A percentile compares a stretch with the other conserved stretches of the same genome.
phyloP scores from a whole-genome alignment of 1,140 invertebrate species.

The Sweltsa coloradensis region DNA sequence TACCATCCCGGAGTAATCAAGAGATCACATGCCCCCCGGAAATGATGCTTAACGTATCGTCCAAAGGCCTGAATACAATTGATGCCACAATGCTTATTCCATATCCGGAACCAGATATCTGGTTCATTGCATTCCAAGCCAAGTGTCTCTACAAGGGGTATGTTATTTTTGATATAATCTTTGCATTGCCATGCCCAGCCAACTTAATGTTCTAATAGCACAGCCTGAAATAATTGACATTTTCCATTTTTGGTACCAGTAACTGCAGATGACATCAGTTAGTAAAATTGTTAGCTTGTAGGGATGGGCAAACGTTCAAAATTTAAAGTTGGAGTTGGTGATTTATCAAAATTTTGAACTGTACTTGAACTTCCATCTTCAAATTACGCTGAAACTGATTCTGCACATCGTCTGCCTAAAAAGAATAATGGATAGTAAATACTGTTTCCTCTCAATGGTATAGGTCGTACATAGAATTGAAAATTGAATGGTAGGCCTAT shows the following conservation, averaged over 20 bases:
- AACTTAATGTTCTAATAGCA: neutral
- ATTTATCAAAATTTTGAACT: too few relatives aligned
- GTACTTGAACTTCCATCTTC: too few relatives aligned
- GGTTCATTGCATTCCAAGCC: conserved; percentile 34
- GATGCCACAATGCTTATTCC: conserved; percentile 32
- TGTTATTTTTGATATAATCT: conserved; percentile 10
- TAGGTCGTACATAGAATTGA: too few relatives aligned
- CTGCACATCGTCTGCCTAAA: too few relatives aligned
- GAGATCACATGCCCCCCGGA: conserved; percentile 26
- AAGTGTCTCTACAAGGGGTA: conserved; percentile 30
- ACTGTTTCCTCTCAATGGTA: too few relatives aligned
- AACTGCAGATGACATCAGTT: neutral
- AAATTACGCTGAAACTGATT: too few relatives aligned
- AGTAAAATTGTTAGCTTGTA: neutral
- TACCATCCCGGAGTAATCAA: conserved; percentile 26
- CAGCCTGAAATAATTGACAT: neutral
- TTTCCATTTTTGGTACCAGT: conserved; percentile 8
- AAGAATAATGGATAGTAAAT: too few relatives aligned
- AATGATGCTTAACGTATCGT: conserved; percentile 27
- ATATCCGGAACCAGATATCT: conserved; percentile 38
- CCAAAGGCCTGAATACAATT: conserved; percentile 21
- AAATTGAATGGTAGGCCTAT: too few relatives aligned
- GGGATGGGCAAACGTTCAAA: too few relatives aligned
- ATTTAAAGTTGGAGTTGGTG: too few relatives aligned
- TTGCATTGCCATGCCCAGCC: neutral